A percentile compares a stretch with the other conserved stretches of the same genome.
Evolutionary conservation across 2,113 vertebrate species (phyloP).

Genomic region (Sula dactylatra): DNA sequence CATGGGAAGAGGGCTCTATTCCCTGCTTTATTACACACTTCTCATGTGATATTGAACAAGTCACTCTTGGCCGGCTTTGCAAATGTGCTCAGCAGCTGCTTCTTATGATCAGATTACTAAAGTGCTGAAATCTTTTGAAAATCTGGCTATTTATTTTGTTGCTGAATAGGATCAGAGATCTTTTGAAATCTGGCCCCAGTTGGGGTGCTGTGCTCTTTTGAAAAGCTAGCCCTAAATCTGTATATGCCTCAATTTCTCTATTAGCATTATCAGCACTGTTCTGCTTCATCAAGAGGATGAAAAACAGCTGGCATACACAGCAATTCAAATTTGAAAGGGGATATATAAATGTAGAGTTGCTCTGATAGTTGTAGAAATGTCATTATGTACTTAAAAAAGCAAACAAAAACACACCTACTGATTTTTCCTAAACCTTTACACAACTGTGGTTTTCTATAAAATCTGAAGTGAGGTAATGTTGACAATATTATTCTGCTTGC

Average conservation of each 20-base stretch:
- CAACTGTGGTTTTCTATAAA: neutral
- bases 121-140: slow-evolving; percentile 62
- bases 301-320: neutral
- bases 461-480: neutral
- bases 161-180: slow-evolving; percentile 57
- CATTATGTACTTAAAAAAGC: neutral
- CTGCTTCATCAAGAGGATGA: slow-evolving; percentile 5
- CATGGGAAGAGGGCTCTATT: neutral
- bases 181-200: slow-evolving; percentile 55
- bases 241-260: slow-evolving; percentile 46
- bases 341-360: neutral
- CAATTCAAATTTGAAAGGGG: slow-evolving; percentile 10
- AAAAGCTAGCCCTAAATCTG: slow-evolving; percentile 45
- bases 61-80: neutral
- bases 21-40: neutral
- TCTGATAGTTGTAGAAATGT: neutral
- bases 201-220: slow-evolving; percentile 17
- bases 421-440: neutral
- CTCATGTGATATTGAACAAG: neutral
- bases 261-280: slow-evolving; percentile 45
- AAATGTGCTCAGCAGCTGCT: slow-evolving; percentile 55
- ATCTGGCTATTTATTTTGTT: slow-evolving; percentile 56
- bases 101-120: slow-evolving; percentile 61
- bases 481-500: neutral
- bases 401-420: neutral